Evolutionary conservation across 92 coral and sea anemone genomes (phyloP), one percentile per base, ranked within the genome.

Genomic region (Epizoanthus scotinus): DNA sequence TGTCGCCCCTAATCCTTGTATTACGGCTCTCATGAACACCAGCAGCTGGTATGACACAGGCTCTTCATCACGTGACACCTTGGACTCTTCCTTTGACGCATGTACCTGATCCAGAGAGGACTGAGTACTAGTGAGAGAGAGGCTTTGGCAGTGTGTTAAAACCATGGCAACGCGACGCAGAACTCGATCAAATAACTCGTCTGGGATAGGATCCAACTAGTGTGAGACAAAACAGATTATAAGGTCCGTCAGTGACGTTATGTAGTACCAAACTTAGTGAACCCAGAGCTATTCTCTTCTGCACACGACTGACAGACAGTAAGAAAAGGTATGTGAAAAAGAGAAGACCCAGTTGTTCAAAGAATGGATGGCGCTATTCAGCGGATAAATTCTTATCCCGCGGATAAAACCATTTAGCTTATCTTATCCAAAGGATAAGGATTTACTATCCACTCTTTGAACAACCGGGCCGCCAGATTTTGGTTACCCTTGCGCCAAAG

Each of bases 161-260:
- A 90, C 89, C 89, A 87, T 84, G 64, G 92, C 86, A 34, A 86
- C 64, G 13, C 90, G 90, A 36, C 93, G 94, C 3, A 94, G 86
- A 6, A 89, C 91, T 42, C 94, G 94, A 44, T 92, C 97, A 67
- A 82, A 86, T 40, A 92, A 73, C 60, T 94, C 93, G 55, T 81
- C 84, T 21, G 94, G 90, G 40, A 90, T 73, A 3, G 97, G 88
- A 44, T 85, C 78, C 85, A 94, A 77, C 98, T 94, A 63, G 54
- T 6, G 29, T 64, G 54, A 63, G 26, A 79, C 27, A 22, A 72
- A 8, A 40, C 38, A 17, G 59, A 36, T 13, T 64, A 38, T 27
- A 49, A 6, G 19, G 12, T 40, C 22, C 21, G 9, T 74, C 8
- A 50, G 44, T 29, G 54, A 69, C 19, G 18, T 5, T 47, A 4